phyloP scores from a whole-genome alignment of 2,113 vertebrate species.

The Mustela nigripes region DNA sequence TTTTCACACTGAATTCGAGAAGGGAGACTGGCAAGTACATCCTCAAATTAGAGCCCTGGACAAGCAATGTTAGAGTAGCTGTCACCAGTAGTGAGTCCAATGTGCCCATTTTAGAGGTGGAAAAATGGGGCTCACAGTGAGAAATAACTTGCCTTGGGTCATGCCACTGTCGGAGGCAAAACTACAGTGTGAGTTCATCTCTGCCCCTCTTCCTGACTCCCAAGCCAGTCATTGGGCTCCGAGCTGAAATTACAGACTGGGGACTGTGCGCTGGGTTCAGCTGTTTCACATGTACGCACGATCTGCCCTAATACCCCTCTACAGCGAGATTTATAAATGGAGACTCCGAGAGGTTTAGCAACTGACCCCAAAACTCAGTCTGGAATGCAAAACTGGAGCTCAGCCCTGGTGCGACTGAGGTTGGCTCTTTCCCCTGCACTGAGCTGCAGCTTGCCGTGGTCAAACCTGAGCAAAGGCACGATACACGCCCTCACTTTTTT shows the following conservation, averaged over 20 bases:
- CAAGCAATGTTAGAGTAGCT: neutral
- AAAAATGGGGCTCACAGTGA: neutral
- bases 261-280: neutral
- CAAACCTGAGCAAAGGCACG: neutral
- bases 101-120: neutral
- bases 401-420: neutral
- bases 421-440: accelerated
- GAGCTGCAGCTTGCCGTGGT: accelerated
- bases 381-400: neutral
- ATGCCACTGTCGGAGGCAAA: neutral
- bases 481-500: neutral
- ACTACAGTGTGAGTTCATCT: neutral
- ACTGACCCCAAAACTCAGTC: neutral
- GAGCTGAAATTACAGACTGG: neutral
- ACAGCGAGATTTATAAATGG: neutral
- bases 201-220: neutral
- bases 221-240: neutral
- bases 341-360: neutral
- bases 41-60: neutral
- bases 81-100: neutral
- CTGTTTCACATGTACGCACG: accelerated
- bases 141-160: neutral
- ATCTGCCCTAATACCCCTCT: accelerated
- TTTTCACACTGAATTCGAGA: neutral
- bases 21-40: neutral